These are phyloP conservation scores for Herpailurus yagouaroundi DNA, from an alignment of 2,113 vertebrate genomes.

Conservation along the genomic window DNA sequence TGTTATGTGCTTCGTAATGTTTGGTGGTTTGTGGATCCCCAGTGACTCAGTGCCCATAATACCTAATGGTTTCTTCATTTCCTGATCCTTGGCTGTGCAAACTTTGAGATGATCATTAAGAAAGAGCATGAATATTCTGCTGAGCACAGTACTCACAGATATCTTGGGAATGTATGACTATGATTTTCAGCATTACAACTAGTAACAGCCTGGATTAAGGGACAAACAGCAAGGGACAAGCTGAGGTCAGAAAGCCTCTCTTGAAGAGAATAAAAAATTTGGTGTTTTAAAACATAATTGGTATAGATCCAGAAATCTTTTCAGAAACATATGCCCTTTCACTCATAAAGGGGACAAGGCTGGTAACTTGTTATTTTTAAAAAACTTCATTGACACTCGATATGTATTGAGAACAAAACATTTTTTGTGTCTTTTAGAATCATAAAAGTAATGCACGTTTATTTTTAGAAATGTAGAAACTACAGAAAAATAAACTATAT, in stretches of 20 bases:
- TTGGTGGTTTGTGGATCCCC: neutral
- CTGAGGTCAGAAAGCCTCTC: neutral
- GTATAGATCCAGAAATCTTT: neutral
- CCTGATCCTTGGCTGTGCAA: neutral
- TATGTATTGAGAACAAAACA: neutral
- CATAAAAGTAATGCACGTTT: neutral
- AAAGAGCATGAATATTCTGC: neutral
- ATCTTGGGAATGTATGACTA: neutral
- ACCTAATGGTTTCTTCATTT: neutral
- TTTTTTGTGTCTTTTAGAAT: neutral
- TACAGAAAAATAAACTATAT: neutral
- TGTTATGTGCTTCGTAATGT: neutral
- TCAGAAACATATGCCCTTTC: neutral
- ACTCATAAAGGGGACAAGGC: neutral
- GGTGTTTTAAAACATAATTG: neutral
- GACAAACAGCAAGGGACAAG: neutral
- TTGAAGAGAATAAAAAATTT: neutral
- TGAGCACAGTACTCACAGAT: neutral
- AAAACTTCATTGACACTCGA: neutral
- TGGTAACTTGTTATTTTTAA: neutral
- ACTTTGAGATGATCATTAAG: neutral
- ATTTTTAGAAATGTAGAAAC: neutral
- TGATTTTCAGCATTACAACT: neutral
- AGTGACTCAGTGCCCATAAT: neutral
- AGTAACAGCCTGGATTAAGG: neutral